phyloP scores from a whole-genome alignment of 2,888 invertebrate species.

The Hydrotaea diabolus region DNA sequence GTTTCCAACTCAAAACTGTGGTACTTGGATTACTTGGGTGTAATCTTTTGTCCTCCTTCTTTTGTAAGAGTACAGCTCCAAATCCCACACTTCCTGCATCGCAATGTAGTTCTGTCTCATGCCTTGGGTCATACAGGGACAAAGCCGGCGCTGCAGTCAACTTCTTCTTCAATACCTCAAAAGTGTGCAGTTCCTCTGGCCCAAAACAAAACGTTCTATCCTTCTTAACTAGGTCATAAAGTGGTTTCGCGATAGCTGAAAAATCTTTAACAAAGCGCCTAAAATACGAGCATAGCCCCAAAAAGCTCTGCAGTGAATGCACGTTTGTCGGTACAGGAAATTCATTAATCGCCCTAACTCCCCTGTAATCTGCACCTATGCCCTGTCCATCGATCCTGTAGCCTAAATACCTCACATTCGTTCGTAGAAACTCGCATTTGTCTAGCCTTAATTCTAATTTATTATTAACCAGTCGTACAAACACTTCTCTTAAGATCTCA shows the following conservation, averaged over 20 bases:
- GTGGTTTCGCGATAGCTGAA: conserved; percentile 51
- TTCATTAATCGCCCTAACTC: not conserved
- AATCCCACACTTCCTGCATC: too few species aligned
- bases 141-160: conserved; percentile 50
- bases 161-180: conserved; percentile 54
- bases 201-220: conserved; percentile 52
- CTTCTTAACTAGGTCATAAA: conserved; percentile 54
- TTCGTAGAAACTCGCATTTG: conserved; percentile 49
- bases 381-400: conserved; percentile 46
- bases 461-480: conserved; percentile 19
- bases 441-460: too few species aligned
- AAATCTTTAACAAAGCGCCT: conserved; percentile 62
- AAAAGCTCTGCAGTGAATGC: conserved; percentile 37
- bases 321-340: conserved; percentile 17
- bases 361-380: conserved; percentile 41
- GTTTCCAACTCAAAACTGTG: too few species aligned
- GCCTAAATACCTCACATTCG: conserved; percentile 49
- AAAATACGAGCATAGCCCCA: conserved; percentile 57
- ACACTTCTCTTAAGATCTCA: conserved; percentile 22
- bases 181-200: too few species aligned
- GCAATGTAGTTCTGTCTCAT: too few species aligned
- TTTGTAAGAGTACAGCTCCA: too few species aligned
- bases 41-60: conserved; percentile 68
- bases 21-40: conserved; percentile 75
- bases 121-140: conserved; percentile 70